phyloP scores from a whole-genome alignment of 2,113 vertebrate genomes.

The Crotalus viridis region DNA sequence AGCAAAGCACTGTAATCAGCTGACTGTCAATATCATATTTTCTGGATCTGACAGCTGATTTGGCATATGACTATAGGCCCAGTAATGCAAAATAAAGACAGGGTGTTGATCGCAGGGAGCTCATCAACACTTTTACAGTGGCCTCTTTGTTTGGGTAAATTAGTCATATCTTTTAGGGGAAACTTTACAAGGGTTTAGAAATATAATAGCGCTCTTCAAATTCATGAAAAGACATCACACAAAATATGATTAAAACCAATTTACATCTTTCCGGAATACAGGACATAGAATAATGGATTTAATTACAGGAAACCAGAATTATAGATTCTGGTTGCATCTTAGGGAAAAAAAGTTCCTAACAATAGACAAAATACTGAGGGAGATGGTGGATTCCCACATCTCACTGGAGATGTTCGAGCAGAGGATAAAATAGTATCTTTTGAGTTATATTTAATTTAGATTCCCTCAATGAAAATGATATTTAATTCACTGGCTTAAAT shows the following conservation, averaged over 20 bases:
- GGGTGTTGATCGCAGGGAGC: neutral
- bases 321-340: too few relatives aligned
- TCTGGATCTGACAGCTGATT: neutral
- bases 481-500: neutral
- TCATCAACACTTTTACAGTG: neutral
- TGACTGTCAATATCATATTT: neutral
- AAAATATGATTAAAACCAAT: neutral
- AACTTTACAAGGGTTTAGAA: neutral
- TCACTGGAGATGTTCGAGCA: neutral
- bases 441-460: neutral
- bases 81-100: neutral
- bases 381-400: neutral
- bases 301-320: neutral
- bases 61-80: neutral
- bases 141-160: neutral
- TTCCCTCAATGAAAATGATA: neutral
- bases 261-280: neutral
- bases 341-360: neutral
- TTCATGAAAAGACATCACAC: neutral
- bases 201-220: neutral
- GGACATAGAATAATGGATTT: neutral
- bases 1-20: neutral
- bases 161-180: neutral
- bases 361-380: neutral
- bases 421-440: neutral